Base-by-base conservation (phyloP, 2,797 vertebrate species). In the Decapterus maruadsi region DNA sequence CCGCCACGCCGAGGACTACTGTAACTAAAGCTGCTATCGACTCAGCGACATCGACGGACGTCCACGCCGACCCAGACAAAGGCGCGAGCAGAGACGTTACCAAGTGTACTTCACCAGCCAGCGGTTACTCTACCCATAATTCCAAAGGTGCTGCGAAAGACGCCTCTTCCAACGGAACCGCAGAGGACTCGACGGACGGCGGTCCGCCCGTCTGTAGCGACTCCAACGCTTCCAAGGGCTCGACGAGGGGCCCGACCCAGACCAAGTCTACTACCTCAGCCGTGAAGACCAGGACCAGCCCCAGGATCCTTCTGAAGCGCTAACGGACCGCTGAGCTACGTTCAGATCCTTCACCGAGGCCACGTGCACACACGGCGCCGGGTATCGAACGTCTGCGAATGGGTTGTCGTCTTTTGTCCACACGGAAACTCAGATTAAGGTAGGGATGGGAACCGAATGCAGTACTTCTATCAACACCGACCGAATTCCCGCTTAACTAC, bases 211-310 rank as follows among this genome's bases (percentile, higher is more conserved):
- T 75, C 58, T 57, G 66, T 65, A 72, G 71, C 63, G 66, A 42
- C 58, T 82, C 68, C 38, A 83, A 60, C 64, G 77, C 80, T 81
- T 85, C 80, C 85, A 89, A 80, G 90, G 94, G 91, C 85, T 95
- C 95, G 22, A 83, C 92, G 89, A 96, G 95, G 91, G 94, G 93
- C 75, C 96, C 94, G 74, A 95, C 93, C 92, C 96, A 96, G 90
- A 95, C 95, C 79, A 97, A 96, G 83, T 94, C 95, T 92, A 68
- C 83, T 90, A 88, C 86, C 86, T 90, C 90, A 82, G 71, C 80
- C 48, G 67, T 82, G n/a, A 90, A 83, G 83, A 90, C 90, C 64
- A 89, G 90, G 77, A 89, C 75, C 63, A 88, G 85, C 71, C 81
- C 85, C 3, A 83, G 90, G 50, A 82, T 79, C 46, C 72, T 73